Evolutionary conservation across 2,888 invertebrate genomes (phyloP).

Genomic region (Ditylenchus weischeri): DNA sequence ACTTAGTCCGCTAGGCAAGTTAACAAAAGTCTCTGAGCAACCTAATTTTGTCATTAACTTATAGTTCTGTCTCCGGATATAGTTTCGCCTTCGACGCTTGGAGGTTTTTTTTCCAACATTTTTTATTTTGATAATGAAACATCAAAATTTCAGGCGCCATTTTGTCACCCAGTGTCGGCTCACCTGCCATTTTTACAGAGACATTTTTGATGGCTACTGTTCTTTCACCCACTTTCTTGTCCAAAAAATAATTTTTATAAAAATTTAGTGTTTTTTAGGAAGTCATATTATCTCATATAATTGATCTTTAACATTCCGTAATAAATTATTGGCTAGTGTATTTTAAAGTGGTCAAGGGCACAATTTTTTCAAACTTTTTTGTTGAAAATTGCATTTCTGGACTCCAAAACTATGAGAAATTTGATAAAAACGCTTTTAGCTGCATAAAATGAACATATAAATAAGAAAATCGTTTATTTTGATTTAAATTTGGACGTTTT

Average conservation of each 20-base stretch:
- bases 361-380: too few relatives aligned
- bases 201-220: conserved; percentile 45
- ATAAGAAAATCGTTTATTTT: too few relatives aligned
- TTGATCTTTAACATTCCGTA: not conserved
- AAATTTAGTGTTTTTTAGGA: too few relatives aligned
- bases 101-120: conserved; percentile 18
- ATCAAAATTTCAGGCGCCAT: conserved; percentile 33
- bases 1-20: conserved; percentile 30
- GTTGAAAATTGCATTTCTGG: too few relatives aligned
- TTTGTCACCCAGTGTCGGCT: conserved; percentile 46
- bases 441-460: too few relatives aligned
- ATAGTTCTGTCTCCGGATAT: conserved; percentile 33
- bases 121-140: not conserved
- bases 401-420: too few relatives aligned
- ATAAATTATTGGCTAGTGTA: not conserved
- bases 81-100: conserved; percentile 36
- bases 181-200: conserved; percentile 46
- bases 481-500: too few relatives aligned
- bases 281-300: not conserved
- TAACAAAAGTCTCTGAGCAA: conserved; percentile 28
- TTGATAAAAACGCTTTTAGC: too few relatives aligned
- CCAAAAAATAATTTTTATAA: conserved; percentile 16
- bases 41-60: conserved; percentile 38
- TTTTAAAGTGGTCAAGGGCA: too few relatives aligned
- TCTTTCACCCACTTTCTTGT: conserved; percentile 47